Conservation (phyloP, 2,797 vertebrate species). For the Anableps anableps region DNA sequence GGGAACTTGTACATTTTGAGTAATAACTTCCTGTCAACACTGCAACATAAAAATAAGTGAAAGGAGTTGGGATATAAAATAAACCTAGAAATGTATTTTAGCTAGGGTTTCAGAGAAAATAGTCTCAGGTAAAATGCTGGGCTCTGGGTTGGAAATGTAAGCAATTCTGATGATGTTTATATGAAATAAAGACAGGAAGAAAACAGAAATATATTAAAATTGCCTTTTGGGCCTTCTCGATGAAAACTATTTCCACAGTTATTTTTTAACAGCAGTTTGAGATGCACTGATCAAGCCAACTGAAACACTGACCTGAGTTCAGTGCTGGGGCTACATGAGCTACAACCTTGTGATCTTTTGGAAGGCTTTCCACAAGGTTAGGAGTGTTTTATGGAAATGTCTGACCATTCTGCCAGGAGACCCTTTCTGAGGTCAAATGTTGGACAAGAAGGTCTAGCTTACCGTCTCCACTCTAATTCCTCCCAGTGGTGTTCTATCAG, state of each 20-base stretch:
- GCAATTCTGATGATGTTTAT: not conserved
- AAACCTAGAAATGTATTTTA: no score
- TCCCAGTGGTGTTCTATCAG: no score
- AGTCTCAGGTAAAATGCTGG: not conserved
- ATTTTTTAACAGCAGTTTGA: not conserved
- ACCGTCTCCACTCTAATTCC: no score
- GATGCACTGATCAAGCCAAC: not conserved
- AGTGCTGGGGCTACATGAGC: not conserved
- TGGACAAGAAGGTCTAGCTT: no score
- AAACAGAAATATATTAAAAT: no score
- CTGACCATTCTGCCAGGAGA: no score
- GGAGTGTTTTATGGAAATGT: not conserved
- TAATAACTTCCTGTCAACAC: not conserved
- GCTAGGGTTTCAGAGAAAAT: not conserved
- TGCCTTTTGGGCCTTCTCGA: not conserved
- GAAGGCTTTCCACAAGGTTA: not conserved
- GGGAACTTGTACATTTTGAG: not conserved
- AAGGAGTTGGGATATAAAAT: not conserved
- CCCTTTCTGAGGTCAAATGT: no score
- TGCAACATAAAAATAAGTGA: not conserved
- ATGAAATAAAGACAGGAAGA: not conserved
- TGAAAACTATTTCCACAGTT: no score
- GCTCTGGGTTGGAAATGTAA: not conserved
- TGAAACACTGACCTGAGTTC: not conserved
- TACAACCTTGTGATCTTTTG: not conserved